A percentile compares a stretch with the other conserved stretches of the same genome.
phyloP scores from a whole-genome alignment of 2,888 invertebrate species.

The Mayetiola destructor region DNA sequence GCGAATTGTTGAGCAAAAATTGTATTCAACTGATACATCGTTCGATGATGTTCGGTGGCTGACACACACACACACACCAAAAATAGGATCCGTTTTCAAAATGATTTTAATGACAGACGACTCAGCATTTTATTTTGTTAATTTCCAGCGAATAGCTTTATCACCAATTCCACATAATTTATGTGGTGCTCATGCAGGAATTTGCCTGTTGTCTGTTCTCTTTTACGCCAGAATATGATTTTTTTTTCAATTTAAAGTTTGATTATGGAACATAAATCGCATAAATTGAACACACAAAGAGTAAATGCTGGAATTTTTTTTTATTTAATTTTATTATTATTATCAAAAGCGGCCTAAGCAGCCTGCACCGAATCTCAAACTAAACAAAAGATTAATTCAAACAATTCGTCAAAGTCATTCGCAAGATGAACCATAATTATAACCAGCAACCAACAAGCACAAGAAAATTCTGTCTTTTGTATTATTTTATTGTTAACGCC shows the following conservation, averaged over 20 bases:
- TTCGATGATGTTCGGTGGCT: too few relatives aligned
- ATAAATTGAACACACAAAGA: neutral
- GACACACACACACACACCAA: too few relatives aligned
- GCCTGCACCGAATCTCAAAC: neutral
- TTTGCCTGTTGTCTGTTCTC: neutral
- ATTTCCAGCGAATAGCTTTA: neutral
- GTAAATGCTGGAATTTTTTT: neutral
- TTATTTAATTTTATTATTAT: too few relatives aligned
- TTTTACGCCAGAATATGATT: neutral
- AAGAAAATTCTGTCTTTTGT: too few relatives aligned
- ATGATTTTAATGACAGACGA: too few relatives aligned
- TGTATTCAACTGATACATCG: too few relatives aligned
- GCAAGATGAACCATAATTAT: slow-evolving; percentile 2
- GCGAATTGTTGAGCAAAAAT: too few relatives aligned
- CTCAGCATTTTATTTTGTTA: too few relatives aligned
- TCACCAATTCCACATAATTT: neutral
- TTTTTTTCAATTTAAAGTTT: slow-evolving; percentile 11
- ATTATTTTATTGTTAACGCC: too few relatives aligned
- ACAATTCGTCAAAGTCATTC: neutral
- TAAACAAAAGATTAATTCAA: slow-evolving; percentile 1
- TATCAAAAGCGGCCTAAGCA: neutral
- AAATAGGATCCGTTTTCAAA: too few relatives aligned
- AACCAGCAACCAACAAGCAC: too few relatives aligned
- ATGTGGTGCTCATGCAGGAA: neutral
- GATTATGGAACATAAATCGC: neutral